Base-by-base conservation (phyloP, 2,888 invertebrate species). In the Mythimna pallens region DNA sequence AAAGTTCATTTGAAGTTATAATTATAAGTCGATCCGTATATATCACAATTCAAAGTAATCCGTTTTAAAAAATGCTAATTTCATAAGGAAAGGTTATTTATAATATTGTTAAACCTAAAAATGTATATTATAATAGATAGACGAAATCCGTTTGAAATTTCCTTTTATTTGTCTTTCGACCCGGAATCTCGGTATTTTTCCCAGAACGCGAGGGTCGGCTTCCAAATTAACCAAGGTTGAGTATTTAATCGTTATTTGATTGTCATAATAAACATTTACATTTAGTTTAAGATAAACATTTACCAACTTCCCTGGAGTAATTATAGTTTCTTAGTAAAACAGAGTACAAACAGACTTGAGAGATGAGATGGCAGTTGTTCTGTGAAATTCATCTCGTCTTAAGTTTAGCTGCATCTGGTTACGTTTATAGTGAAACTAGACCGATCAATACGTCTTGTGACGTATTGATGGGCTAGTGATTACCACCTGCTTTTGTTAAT, bases 181-280 rank as follows among this genome's bases (percentile, higher is more conserved):
- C 22, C 59, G 22, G 4, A 61, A 54, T 61, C 8, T 7, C 12
- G 12, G 30, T 54, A 14, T 40, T 61, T 59, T 55, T 40, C 14
- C 54, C 1, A 20, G 36, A 55, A 22, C 20, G 4, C 7, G 36
- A 59, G 43, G 17, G 9, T 73, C 25, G 22, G 22, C 7, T 54
- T 34, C 25, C 20, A 25, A 59, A 22, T 10, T 68, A 30, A 22
- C 43, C 25, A 17, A 14, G 12, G 20, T 8, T 50, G 6, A 61
- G 30, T 30, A n/a, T 2, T 8, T 43, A 58, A 34, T 52, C 17
- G 7, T 14, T 36, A 36, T 61, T 57, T 17, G 10, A 40, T 20
- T 52, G n/a, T 22, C 34, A 0, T 76, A 47, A 43, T 64, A 76
- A 36, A 73, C 52, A 52, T 77, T 68, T 69, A 55, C n/a, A 52